Base-by-base conservation (phyloP, 2,888 invertebrate species). In the Branchinecta sandiegonensis region DNA sequence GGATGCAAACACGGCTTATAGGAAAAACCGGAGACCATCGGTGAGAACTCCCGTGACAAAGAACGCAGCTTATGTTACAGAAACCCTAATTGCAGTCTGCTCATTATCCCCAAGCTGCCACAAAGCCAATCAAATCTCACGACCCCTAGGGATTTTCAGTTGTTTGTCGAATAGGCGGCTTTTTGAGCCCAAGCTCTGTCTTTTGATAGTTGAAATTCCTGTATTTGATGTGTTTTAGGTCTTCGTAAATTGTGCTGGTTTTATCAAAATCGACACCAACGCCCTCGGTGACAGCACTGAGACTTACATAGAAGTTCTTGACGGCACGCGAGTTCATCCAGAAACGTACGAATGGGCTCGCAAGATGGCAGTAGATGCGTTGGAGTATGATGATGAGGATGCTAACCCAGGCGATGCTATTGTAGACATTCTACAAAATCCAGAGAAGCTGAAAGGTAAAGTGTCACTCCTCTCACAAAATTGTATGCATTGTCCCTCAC, bases 311-410 rank as follows among this genome's bases (percentile, higher is more conserved):
- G 90, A 96, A 80, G 94, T 96, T 2, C 80, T 99, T 68, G 99
- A 99, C 76, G 95, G 96, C 0, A 95, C 97, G 0, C 84, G 99
- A 73, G 96, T 99, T 0, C 99, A 99, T 80, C 97, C 97, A 0
- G 99, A 99, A 80, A 94, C 96, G 0, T 99, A 99, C 78, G 99
- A 99, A 76, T 97, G 97, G 97, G 99, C 99, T 0, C 82, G 97
- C 63, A 99, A 99, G 80, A 99, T 99, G 97, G 99, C 99, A 0
- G 95, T 97, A 0, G 99, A 99, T 79, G 99, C 99, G 1, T 80
- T 99, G 66, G 99, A 99, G 75, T 95, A 96, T 74, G 96, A 97
- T 76, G 96, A 96, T 75, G 94, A 94, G 76, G 94, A 94, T 73
- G 89, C 90, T 0, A 94, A 95, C 79, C 95, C 96, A 0, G 95